Percentiles rank a stretch among this genome's conserved stretches.
Evolutionary conservation across 2,797 vertebrate species (phyloP).

Genomic region (Girardinus metallicus): DNA sequence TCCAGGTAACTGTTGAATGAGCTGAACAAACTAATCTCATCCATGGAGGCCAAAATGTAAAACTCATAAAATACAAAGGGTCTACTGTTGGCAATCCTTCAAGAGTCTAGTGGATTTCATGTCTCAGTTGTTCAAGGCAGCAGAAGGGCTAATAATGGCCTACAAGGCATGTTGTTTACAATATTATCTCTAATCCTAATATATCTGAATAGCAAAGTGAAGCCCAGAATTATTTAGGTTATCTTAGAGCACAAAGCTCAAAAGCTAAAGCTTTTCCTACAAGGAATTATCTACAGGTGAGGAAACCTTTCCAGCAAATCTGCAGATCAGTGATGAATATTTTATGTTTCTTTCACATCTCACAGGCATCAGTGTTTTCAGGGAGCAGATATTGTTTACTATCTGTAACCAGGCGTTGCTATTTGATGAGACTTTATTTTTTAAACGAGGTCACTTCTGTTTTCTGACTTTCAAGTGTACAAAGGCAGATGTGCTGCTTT

Average conservation of each 20-base stretch:
- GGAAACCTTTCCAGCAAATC: not conserved
- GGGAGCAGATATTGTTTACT: not conserved
- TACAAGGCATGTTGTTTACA: not conserved
- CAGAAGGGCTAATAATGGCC: not conserved
- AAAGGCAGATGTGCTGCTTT: slow-evolving; percentile 8
- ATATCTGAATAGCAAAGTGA: not conserved
- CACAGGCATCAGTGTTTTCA: not conserved
- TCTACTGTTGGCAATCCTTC: not conserved
- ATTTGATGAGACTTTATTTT: slow-evolving; percentile 17
- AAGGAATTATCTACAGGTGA: not conserved
- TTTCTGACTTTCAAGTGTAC: slow-evolving; percentile 23
- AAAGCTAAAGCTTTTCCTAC: not conserved
- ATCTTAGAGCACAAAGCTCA: not conserved
- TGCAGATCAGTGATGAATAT: not conserved
- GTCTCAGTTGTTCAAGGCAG: not conserved
- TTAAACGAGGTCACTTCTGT: slow-evolving; percentile 22
- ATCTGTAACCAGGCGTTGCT: slow-evolving; percentile 7
- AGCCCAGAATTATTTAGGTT: not conserved
- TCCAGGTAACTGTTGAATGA: not conserved
- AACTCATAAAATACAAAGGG: not conserved
- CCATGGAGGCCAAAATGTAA: not conserved
- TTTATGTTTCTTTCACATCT: not conserved
- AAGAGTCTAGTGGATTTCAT: not conserved
- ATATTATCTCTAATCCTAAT: not conserved
- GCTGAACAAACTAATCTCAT: not conserved